These are phyloP conservation scores for Scolopax bukidnonensis DNA, from an alignment of 2,797 vertebrate genomes.

Conservation along the genomic window DNA sequence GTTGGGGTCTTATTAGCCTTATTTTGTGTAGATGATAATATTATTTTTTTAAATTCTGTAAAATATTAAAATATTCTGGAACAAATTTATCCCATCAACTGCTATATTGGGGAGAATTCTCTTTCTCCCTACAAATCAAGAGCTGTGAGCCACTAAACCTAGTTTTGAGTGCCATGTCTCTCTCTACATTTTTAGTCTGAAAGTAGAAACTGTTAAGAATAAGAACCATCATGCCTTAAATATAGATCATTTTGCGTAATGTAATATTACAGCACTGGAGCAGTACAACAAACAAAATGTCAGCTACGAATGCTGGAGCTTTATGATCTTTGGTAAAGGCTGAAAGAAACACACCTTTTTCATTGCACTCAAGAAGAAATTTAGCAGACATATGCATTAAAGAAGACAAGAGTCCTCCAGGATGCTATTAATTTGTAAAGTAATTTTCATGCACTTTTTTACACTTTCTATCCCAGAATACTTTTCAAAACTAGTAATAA, in stretches of 20 bases:
- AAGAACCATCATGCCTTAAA: constrained; percentile 32
- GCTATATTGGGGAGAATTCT: background rate
- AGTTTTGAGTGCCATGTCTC: background rate
- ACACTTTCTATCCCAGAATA: background rate
- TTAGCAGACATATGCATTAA: background rate
- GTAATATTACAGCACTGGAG: background rate
- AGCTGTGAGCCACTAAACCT: background rate
- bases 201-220: constrained; percentile 13
- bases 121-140: background rate
- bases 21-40: background rate
- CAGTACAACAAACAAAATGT: background rate
- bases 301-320: background rate
- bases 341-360: background rate
- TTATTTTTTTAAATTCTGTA: background rate
- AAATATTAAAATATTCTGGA: background rate
- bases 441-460: background rate
- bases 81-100: background rate
- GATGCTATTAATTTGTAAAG: background rate
- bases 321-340: background rate
- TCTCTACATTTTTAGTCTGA: background rate
- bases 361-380: background rate
- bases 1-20: background rate
- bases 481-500: background rate
- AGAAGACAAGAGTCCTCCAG: background rate
- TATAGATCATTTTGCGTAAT: constrained; percentile 21